Base-by-base conservation (phyloP, 2,888 invertebrate species). In the Sepioteuthis lessoniana region DNA sequence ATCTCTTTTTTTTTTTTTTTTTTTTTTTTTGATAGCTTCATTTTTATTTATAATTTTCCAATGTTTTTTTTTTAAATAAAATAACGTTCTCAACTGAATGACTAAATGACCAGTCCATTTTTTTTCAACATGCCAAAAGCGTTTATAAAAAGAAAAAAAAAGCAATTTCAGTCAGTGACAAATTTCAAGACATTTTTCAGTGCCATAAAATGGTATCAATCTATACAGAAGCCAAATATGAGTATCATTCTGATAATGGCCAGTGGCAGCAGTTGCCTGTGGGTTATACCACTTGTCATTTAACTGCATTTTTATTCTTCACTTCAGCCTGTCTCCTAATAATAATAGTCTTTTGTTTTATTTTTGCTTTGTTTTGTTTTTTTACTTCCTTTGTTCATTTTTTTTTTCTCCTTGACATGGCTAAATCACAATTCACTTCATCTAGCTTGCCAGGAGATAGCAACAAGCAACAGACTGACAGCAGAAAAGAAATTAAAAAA, bases 301-400 rank as follows among this genome's bases (percentile, higher is more conserved):
- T 76, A 35, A 76, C 76, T 76, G n/a, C n/a, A 76, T 76, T n/a
- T 76, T 76, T n/a, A n/a, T 76, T 76, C 76, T 76, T 76, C 35
- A 35, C n/a, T 76, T 76, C 35, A 76, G n/a, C 76, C 76, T n/a
- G 19, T 35, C n/a, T n/a, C 35, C 10, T 35, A 16, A 2, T 76
- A 76, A 76, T n/a, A 76, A 76, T 16, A 76, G n/a, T n/a, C n/a
- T 76, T 76, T 76, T 76, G n/a, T 35, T n/a, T 50, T 50, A 19
- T 50, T 8, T 25, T 60, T 60, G 25, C 76, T 76, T 21, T 50
- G 50, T 16, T 50, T 21, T 1, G 21, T 55, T 5, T 25, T 55
- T 25, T 5, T 55, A 21, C 4, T 55, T 25, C 21, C 21, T 55
- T 55, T 16, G 10, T 50, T 50, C 0, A 16, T 55, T 55, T 21